phyloP scores from a whole-genome alignment of 2,888 invertebrate species.

The Exephanes ischioxanthus region DNA sequence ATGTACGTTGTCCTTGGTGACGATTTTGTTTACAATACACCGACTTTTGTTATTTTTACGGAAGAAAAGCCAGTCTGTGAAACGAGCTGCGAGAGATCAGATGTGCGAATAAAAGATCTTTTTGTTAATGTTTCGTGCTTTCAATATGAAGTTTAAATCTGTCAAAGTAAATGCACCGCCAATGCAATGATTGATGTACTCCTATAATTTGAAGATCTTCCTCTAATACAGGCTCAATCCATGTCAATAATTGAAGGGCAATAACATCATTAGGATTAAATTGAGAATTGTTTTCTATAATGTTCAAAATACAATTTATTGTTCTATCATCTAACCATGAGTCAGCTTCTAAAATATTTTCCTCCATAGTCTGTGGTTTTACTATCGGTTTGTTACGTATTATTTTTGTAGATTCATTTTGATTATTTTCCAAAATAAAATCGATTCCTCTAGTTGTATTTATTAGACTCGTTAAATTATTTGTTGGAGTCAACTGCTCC shows the following conservation, averaged over 20 bases:
- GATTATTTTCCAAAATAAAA: not conserved
- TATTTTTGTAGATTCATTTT: not conserved
- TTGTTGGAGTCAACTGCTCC: not conserved
- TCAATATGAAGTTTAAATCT: not conserved
- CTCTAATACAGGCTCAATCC: slow-evolving; percentile 24
- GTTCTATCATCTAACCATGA: slow-evolving; percentile 34
- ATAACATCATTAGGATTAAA: slow-evolving; percentile 27
- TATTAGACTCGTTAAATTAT: not conserved
- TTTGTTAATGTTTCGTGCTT: no score
- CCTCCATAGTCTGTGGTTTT: slow-evolving; percentile 10
- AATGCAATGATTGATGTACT: slow-evolving; percentile 30
- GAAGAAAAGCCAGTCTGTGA: not conserved
- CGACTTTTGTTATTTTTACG: not conserved
- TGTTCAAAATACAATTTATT: slow-evolving; percentile 25
- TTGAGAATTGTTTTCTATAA: slow-evolving; percentile 30
- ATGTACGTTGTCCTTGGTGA: not conserved
- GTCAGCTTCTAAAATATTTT: slow-evolving; percentile 25
- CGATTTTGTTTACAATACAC: not conserved
- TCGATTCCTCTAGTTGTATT: not conserved
- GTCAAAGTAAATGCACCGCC: slow-evolving; percentile 38
- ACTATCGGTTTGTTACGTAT: not conserved
- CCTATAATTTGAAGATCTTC: slow-evolving; percentile 29
- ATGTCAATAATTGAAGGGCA: slow-evolving; percentile 25
- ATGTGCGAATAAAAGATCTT: no score
- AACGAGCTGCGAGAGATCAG: no score